A percentile compares a stretch with the other conserved stretches of the same genome.
Conservation (phyloP, 2,113 vertebrate genomes). For the Parus major region DNA sequence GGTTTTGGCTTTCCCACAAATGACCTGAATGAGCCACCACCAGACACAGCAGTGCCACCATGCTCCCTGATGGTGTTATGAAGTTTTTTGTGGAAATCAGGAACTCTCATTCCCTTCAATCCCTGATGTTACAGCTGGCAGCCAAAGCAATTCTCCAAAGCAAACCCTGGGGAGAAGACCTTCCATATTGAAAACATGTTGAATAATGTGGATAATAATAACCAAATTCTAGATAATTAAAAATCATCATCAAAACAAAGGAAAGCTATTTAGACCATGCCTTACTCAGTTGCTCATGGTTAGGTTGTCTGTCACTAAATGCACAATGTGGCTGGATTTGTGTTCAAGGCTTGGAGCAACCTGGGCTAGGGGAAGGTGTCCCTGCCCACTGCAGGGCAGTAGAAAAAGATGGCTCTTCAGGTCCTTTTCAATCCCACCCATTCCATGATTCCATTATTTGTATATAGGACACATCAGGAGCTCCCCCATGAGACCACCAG, state of each 20-base stretch:
- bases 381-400: background rate
- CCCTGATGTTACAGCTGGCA: background rate
- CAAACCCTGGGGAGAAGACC: background rate
- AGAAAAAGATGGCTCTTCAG: background rate
- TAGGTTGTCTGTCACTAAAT: background rate
- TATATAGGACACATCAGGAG: background rate
- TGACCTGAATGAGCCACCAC: background rate
- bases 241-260: background rate
- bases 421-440: background rate
- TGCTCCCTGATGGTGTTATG: background rate
- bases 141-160: background rate
- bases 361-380: background rate
- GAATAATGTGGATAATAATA: rapidly evolving
- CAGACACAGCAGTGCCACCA: background rate
- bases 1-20: background rate
- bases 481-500: background rate
- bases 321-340: background rate
- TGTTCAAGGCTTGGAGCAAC: background rate
- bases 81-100: background rate
- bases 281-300: rapidly evolving
- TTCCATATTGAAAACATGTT: background rate
- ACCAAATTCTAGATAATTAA: background rate
- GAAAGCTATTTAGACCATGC: background rate
- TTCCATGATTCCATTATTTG: background rate
- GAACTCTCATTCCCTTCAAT: background rate